Evolutionary conservation across 2,113 vertebrate species (phyloP), one percentile per base, ranked within the genome.

Genomic region (Syrmaticus mikado): DNA sequence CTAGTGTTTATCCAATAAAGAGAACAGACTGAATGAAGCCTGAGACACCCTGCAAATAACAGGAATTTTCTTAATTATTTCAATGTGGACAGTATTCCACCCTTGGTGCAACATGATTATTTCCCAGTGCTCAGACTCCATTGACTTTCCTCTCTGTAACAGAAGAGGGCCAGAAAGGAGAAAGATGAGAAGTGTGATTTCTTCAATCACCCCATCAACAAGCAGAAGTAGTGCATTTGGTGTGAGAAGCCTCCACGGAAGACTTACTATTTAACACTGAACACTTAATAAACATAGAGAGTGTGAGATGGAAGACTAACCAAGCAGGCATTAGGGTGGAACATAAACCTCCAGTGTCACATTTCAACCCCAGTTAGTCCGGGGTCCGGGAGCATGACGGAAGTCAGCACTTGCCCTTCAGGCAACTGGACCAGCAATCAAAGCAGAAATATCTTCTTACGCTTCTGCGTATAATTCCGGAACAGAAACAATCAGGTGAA

Each of bases 401-500:
- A 96, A 97, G 79, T 86, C 64, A 79, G 34, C 1, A 2, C 67
- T 79, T 91, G 71, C 68, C 38, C n/a, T 76, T 82, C 81, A 80
- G 70, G 76, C 38, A 86, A 87, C 80, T 55, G 92, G 89, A 93
- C 72, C 78, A 90, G 38, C 48, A 92, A 95, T 92, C 85, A 95
- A 94, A 94, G 87, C 18, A n/a, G 27, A 38, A 11, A 1, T 58
- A 89, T 82, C 73, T 91, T 30, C 90, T 93, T 91, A 90, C 60
- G 48, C 48, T 81, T 60, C 19, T 55, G 50, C 73, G 78, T 25
- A 40, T 71, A 90, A 22, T 62, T 71, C 65, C 78, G 65, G n/a
- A 85, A 62, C 58, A 60, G 24, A 40, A 94, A 76, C 43, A 92
- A 48, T 1, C 1, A 71, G 8, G 53, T 22, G 20, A 30, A 82